Percentiles rank a stretch among this genome's conserved stretches.
Evolutionary conservation across 2,797 vertebrate genomes (phyloP).

Genomic region (Prunella strophiata): DNA sequence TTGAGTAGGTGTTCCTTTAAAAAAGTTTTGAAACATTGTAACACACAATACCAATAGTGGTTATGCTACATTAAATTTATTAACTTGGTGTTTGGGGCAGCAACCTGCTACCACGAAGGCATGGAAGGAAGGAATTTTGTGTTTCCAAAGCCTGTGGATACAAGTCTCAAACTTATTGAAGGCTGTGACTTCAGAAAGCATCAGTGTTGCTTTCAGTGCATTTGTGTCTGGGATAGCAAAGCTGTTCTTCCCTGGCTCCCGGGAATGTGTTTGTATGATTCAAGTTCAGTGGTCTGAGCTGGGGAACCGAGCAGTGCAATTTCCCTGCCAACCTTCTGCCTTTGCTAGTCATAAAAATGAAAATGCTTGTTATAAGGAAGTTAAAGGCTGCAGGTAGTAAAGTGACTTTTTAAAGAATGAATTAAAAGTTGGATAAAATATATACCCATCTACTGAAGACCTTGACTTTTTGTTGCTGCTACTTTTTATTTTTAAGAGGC

Average conservation of each 20-base stretch:
- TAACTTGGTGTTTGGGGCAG: background rate
- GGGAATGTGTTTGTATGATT: background rate
- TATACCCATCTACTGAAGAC: background rate
- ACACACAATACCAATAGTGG: background rate
- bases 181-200: background rate
- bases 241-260: background rate
- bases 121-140: background rate
- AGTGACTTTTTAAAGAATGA: background rate
- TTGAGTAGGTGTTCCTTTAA: background rate
- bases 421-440: background rate
- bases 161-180: background rate
- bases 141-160: background rate
- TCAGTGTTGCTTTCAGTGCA: fast-evolving
- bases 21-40: background rate
- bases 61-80: background rate
- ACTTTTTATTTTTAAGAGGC: background rate
- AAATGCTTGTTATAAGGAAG: background rate
- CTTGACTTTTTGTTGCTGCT: background rate
- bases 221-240: background rate
- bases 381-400: background rate
- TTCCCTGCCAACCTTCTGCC: background rate
- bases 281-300: background rate
- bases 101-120: background rate
- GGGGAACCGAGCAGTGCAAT: background rate
- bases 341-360: background rate